Evolutionary conservation across 2,797 vertebrate species (phyloP), one percentile per base, ranked within the genome.

Genomic region (Monodelphis domestica): DNA sequence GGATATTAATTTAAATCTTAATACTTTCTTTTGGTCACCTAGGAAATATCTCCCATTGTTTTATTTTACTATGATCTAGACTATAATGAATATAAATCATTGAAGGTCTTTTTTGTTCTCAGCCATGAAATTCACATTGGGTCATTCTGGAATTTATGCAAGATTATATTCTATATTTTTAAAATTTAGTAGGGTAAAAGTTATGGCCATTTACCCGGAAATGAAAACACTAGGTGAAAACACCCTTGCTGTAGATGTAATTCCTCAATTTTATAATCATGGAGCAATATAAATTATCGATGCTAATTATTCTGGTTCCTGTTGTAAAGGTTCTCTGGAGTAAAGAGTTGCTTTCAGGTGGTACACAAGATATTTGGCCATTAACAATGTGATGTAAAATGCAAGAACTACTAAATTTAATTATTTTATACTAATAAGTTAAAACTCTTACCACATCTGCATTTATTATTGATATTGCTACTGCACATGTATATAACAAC

Each of bases 51-150:
- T 21, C 56, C 51, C 54, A 21, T 53, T 84, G 12, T 92, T 92
- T 15, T 89, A 57, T 93, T 38, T n/a, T 63, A 54, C 52, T 15
- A 33, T 3, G 90, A 50, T 91, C 52, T 30, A 33, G 38, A 17
- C 26, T 95, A 94, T 95, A 93, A 88, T 70, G 89, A 15, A 53
- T 53, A n/a, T 95, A 59, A 96, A 56, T 52, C 59, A 4, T 12
- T 53, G 45, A 93, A 63, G 30, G 29, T 51, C 4, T 51, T 50
- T 63, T 89, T 92, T 91, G 29, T 12, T 89, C 29, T 54, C 12
- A 87, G 21, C 54, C 90, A 90, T 54, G 24, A 2, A 93, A 33
- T 93, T 90, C 56, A 6, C 93, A 26, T 93, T 93, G 21, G 10
- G 91, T 96, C 50, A 90, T 63, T 90, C 93, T 51, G 24, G 70